A percentile compares a stretch with the other conserved stretches of the same genome.
phyloP scores from a whole-genome alignment of 2,113 vertebrate genomes.

The Laticauda colubrina region DNA sequence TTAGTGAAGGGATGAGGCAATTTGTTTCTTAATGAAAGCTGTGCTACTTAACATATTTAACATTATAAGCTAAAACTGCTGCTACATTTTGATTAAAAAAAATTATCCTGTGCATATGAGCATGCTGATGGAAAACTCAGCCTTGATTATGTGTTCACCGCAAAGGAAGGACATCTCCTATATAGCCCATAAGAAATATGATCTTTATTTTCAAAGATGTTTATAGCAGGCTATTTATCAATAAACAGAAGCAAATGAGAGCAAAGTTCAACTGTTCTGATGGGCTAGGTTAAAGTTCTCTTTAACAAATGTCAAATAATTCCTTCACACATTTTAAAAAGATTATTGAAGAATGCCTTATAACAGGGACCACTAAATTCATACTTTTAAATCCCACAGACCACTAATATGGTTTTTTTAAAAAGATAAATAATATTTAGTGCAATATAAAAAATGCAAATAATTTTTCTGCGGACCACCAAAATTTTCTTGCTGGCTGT shows the following conservation, averaged over 20 bases:
- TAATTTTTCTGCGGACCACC: no score
- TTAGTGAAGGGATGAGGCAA: neutral
- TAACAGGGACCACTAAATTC: no score
- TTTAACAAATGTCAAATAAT: neutral
- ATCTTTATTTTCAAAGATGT: neutral
- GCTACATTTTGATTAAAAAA: neutral
- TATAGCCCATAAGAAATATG: neutral
- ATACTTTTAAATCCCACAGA: no score
- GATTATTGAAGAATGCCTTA: neutral
- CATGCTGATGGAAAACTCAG: neutral
- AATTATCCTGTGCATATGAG: neutral
- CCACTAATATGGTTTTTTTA: no score
- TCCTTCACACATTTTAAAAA: neutral
- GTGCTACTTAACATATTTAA: neutral
- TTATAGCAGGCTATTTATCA: neutral
- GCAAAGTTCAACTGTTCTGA: neutral
- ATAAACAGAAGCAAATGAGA: neutral
- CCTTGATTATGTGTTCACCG: neutral
- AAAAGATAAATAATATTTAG: no score
- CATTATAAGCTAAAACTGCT: neutral
- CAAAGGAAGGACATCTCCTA: neutral
- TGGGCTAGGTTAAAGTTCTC: neutral
- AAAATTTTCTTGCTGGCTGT: no score
- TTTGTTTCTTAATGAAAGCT: neutral
- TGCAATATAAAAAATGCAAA: no score